These are phyloP conservation scores for Panthera tigris DNA, from an alignment of 2,113 vertebrate species.

Conservation along the genomic window DNA sequence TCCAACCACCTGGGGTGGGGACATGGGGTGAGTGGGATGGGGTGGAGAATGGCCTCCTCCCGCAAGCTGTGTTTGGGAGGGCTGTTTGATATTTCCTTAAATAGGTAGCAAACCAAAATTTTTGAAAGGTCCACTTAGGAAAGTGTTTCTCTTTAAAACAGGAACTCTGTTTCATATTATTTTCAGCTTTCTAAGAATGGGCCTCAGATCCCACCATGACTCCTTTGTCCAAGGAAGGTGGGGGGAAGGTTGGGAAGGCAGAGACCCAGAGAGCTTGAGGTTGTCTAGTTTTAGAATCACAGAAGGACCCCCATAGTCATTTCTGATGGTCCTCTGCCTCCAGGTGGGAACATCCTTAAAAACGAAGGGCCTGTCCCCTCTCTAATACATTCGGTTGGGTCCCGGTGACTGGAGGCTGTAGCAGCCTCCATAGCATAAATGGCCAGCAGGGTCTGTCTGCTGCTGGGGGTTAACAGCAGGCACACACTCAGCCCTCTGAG, in stretches of 20 bases:
- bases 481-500: neutral
- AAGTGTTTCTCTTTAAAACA: conserved; percentile 56
- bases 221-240: neutral
- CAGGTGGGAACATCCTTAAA: neutral
- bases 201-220: conserved; percentile 1
- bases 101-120: conserved; percentile 46
- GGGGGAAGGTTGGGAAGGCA: neutral
- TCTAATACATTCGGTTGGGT: neutral
- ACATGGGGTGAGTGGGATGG: no score
- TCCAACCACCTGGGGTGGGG: neutral
- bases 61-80: neutral
- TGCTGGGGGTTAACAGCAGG: accelerated
- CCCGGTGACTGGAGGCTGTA: accelerated
- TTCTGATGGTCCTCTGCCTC: neutral
- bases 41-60: neutral
- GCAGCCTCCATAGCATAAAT: accelerated
- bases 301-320: neutral
- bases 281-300: neutral
- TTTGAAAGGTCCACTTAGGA: conserved; percentile 59
- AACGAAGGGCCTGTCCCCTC: neutral
- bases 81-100: conserved; percentile 46
- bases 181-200: conserved; percentile 43
- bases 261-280: neutral
- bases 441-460: accelerated
- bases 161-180: conserved; percentile 27